Evolutionary conservation across 2,888 invertebrate species (phyloP), one percentile per base, ranked within the genome.

Genomic region (Drosophila quasianomalipes): DNA sequence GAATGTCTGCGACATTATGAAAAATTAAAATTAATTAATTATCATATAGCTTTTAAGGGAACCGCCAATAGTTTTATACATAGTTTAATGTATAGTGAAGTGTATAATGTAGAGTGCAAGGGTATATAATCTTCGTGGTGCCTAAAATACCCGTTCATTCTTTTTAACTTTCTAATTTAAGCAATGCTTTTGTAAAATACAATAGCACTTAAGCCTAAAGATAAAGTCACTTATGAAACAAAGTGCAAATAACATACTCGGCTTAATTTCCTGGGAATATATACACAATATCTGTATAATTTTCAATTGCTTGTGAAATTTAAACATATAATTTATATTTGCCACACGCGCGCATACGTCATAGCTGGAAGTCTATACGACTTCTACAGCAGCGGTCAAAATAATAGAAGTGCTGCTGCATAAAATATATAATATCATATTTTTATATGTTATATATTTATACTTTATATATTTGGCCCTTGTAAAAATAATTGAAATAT

Each of bases 231-330:
- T 39, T 31, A 65, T 12, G 35, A 19, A 12, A 28, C 49, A 35
- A 72, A 55, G 52, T 72, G 19, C 39, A n/a, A n/a, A n/a, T 51
- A 31, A 37, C 26, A 54, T 28, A 44, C 19, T 39, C 1, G 22
- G 7, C 9, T 28, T 28, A 4, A 39, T 22, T 67, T 67, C 30
- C 58, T 30, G 28, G 26, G 33, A 52, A 47, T 28, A 55, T 33
- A 31, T 9, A 53, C 47, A 57, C 26, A 19, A 37, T 41, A 26
- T 9, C 22, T 4, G 49, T 33, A 22, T 19, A 14, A 22, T 47
- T 33, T 51, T 37, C 33, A 63, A 52, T 57, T n/a, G 54, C 69
- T 54, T 74, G 54, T 62, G 37, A 70, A 63, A 60, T 39, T 54
- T 39, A 47, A 33, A 49, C 51, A 51, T 19, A 37, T 54, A 14